phyloP scores from a whole-genome alignment of 2,113 vertebrate species.

The Barnardius zonarius region DNA sequence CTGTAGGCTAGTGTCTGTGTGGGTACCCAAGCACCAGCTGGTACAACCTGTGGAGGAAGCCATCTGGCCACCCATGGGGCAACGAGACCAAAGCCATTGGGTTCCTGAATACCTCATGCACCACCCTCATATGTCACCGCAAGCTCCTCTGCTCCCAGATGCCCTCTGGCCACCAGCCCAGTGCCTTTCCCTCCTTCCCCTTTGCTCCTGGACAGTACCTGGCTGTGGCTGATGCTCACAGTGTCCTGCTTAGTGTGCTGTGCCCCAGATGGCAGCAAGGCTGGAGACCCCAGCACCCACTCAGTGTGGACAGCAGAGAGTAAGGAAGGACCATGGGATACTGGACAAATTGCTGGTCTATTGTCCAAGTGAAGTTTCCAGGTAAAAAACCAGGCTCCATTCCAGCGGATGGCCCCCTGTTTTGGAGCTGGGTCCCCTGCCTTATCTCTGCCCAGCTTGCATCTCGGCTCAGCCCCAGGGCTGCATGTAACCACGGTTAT shows the following conservation, averaged over 20 bases:
- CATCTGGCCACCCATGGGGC: not conserved
- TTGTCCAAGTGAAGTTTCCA: not conserved
- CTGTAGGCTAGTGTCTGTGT: fast-evolving
- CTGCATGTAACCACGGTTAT: not conserved
- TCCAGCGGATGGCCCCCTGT: fast-evolving
- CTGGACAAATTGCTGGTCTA: not conserved
- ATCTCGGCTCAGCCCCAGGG: not conserved
- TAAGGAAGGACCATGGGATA: not conserved
- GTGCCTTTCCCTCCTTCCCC: not conserved
- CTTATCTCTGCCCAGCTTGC: not conserved
- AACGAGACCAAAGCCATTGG: fast-evolving
- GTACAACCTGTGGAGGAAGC: not conserved
- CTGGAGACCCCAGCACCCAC: not conserved
- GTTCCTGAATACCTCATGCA: not conserved
- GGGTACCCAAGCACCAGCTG: fast-evolving
- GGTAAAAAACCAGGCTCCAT: not conserved
- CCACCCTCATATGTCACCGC: not conserved
- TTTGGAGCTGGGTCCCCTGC: not conserved
- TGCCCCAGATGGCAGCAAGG: not conserved
- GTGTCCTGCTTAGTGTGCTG: not conserved
- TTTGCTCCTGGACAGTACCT: fast-evolving
- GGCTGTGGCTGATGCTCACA: not conserved
- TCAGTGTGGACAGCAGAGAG: not conserved
- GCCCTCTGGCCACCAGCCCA: not conserved
- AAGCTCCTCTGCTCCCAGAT: not conserved